These are phyloP conservation scores for Drosophila nikananu DNA, from an alignment of 1,140 invertebrate species.

Conservation along the genomic window DNA sequence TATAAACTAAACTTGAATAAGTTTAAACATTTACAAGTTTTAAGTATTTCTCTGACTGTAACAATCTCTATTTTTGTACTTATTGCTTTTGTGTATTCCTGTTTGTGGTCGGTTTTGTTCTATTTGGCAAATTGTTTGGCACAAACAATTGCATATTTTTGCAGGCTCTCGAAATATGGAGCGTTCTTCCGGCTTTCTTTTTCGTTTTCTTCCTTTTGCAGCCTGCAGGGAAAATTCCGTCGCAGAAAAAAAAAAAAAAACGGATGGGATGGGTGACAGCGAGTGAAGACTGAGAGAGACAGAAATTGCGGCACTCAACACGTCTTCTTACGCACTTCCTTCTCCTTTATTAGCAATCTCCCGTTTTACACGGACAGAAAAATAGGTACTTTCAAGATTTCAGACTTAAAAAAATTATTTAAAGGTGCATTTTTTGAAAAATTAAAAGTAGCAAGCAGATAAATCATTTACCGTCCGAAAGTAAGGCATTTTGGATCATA, in stretches of 20 bases:
- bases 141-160: constrained; percentile 69
- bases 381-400: neutral
- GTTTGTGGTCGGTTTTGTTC: constrained; percentile 30
- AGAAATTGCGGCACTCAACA: constrained; percentile 33
- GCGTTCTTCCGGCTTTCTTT: constrained; percentile 23
- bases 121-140: constrained; percentile 62
- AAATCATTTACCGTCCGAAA: neutral
- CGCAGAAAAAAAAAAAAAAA: neutral
- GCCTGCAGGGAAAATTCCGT: constrained; percentile 18
- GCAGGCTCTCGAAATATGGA: constrained; percentile 56
- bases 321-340: constrained; percentile 20
- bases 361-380: neutral
- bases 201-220: constrained; percentile 3
- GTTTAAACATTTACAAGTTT: neutral
- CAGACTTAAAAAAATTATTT: neutral
- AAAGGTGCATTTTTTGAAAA: neutral
- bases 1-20: neutral
- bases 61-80: constrained; percentile 7
- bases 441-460: neutral
- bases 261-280: constrained; percentile 8
- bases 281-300: constrained; percentile 8
- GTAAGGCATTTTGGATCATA: neutral
- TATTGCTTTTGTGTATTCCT: neutral
- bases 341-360: neutral
- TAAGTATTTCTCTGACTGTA: neutral